A percentile compares a stretch with the other conserved stretches of the same genome.
phyloP scores from a whole-genome alignment of 2,797 vertebrate species.

The Threskiornis aethiopicus region DNA sequence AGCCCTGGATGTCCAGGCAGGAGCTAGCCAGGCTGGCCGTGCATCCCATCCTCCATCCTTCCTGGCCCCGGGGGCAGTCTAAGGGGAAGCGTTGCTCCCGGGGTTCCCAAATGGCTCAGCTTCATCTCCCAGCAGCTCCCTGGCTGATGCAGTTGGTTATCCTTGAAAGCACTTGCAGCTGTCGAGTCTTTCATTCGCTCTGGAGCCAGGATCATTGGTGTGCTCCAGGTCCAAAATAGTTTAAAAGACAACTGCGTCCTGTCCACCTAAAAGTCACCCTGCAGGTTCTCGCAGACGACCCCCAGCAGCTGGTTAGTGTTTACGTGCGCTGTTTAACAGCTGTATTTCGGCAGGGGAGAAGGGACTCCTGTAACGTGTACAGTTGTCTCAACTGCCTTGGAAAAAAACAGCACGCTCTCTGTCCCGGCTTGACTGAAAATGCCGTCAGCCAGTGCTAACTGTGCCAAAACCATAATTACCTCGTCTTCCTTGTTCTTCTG shows the following conservation, averaged over 20 bases:
- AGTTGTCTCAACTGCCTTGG: background rate
- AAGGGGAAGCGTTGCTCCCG: background rate
- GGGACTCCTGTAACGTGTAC: background rate
- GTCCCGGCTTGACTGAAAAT: background rate
- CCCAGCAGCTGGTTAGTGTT: slow-evolving; percentile 2
- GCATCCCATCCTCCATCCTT: background rate
- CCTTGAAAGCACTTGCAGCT: slow-evolving; percentile 25
- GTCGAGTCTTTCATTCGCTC: background rate
- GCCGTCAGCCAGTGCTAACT: background rate
- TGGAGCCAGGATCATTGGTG: background rate
- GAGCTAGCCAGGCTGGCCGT: background rate
- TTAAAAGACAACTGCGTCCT: slow-evolving; percentile 14
- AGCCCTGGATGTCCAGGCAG: background rate
- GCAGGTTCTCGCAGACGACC: background rate
- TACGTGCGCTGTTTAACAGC: background rate
- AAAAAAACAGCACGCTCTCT: background rate
- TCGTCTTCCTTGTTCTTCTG: background rate
- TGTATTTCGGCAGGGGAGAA: background rate
- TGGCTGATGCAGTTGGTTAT: background rate
- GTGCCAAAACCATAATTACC: slow-evolving; percentile 41
- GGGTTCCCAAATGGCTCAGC: background rate
- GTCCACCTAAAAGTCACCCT: background rate
- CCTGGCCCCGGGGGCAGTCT: background rate
- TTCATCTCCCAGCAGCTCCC: background rate
- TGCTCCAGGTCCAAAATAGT: slow-evolving; percentile 19